Conservation (phyloP, 1,140 invertebrate genomes). For the Lysiphlebus fabarum region DNA sequence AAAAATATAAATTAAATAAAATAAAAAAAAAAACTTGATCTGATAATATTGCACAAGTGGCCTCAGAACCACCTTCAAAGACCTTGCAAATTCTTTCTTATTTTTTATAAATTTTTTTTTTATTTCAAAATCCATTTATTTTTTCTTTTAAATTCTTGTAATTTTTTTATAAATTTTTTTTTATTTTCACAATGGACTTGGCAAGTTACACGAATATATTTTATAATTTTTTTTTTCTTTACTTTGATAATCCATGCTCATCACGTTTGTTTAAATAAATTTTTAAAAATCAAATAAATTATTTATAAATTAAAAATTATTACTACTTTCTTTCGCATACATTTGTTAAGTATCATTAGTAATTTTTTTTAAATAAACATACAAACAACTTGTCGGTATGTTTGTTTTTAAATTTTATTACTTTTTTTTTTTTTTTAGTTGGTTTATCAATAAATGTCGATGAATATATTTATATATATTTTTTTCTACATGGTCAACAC, state of each 20-base stretch:
- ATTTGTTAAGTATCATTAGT: conserved; percentile 27
- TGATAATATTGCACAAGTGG: conserved; percentile 1
- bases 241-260: too few species aligned
- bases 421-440: too few species aligned
- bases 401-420: not conserved
- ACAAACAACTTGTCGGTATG: not conserved
- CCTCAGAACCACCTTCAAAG: conserved; percentile 10
- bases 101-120: conserved; percentile 15
- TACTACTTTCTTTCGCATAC: conserved; percentile 25
- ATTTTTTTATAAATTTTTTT: too few species aligned
- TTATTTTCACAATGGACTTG: too few species aligned
- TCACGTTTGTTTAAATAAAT: too few species aligned
- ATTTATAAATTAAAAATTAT: conserved; percentile 10
- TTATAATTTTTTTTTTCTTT: too few species aligned
- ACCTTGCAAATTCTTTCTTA: conserved; percentile 14
- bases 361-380: not conserved
- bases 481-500: conserved; percentile 11
- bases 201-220: too few species aligned
- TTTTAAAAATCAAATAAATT: conserved; percentile 3
- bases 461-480: not conserved
- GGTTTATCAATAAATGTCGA: too few species aligned
- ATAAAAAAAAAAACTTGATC: conserved; percentile 16
- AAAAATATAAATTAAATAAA: not conserved
- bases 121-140: not conserved
- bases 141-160: not conserved